A percentile compares a stretch with the other conserved stretches of the same genome.
phyloP scores from a whole-genome alignment of 2,113 vertebrate genomes.

The Clarias batrachus region DNA sequence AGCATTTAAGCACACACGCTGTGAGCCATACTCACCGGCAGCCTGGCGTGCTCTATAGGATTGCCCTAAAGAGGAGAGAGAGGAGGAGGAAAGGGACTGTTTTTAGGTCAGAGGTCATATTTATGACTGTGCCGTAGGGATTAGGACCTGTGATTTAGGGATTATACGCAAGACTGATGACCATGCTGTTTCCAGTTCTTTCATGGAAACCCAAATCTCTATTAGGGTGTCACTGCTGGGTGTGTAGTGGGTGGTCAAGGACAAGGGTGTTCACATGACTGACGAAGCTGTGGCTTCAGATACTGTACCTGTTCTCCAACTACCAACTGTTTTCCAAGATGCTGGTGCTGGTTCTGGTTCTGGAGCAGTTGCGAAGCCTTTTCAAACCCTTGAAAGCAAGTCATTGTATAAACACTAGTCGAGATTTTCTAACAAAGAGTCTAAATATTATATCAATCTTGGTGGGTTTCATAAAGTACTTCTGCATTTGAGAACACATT shows the following conservation, averaged over 20 bases:
- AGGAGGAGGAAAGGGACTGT: conserved; percentile 42
- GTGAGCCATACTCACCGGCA: conserved; percentile 64
- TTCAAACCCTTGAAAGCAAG: not conserved
- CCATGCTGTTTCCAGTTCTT: not conserved
- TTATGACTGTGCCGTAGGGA: conserved; percentile 16
- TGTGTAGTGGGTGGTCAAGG: conserved; percentile 46
- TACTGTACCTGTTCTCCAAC: not conserved
- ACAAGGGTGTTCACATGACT: conserved; percentile 22
- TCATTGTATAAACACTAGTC: not conserved
- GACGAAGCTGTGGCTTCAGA: conserved; percentile 39
- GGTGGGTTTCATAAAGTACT: not conserved
- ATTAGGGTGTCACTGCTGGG: conserved; percentile 21
- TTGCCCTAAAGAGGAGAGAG: conserved; percentile 57
- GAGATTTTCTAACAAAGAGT: not conserved
- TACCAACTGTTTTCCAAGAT: not conserved
- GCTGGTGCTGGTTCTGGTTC: conserved; percentile 11
- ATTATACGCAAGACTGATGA: conserved; percentile 33
- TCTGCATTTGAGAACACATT: not conserved
- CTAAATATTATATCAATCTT: not conserved
- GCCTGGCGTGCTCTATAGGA: conserved; percentile 59
- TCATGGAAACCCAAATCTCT: conserved; percentile 7
- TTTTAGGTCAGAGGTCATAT: conserved; percentile 39
- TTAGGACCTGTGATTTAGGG: conserved; percentile 14
- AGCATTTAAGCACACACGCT: conserved; percentile 46
- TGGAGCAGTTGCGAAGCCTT: not conserved